These are phyloP conservation scores for Apis cerana DNA, from an alignment of 1,140 invertebrate genomes.

Conservation along the genomic window DNA sequence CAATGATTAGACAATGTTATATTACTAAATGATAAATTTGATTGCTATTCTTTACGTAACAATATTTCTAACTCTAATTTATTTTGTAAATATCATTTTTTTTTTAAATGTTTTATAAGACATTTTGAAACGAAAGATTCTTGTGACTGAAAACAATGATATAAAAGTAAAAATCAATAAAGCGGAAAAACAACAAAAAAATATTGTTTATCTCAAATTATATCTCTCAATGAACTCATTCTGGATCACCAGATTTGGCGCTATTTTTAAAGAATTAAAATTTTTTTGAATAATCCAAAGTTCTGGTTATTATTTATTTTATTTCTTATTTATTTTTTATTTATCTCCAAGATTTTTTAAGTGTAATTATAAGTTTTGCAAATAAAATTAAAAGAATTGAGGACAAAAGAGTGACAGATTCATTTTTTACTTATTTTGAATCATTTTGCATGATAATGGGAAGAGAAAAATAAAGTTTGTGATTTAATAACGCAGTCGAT, in stretches of 20 bases:
- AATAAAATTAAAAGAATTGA: not conserved
- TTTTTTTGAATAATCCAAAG: slow-evolving; percentile 70
- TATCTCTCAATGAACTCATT: slow-evolving; percentile 73
- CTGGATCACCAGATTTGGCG: slow-evolving; percentile 67
- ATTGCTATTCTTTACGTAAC: slow-evolving; percentile 65
- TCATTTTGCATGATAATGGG: too few species aligned
- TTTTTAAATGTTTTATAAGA: slow-evolving; percentile 66
- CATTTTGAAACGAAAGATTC: slow-evolving; percentile 52
- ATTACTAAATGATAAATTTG: slow-evolving; percentile 40
- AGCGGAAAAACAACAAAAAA: not conserved
- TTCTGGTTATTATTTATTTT: slow-evolving; percentile 68
- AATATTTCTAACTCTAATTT: slow-evolving; percentile 56
- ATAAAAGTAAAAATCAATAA: slow-evolving; percentile 57
- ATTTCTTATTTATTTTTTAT: slow-evolving; percentile 42
- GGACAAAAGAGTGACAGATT: too few species aligned
- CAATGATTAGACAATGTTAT: slow-evolving; percentile 48
- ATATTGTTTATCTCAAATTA: slow-evolving; percentile 69
- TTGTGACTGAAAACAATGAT: slow-evolving; percentile 44
- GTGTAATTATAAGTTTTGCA: not conserved
- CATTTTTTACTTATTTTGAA: too few species aligned
- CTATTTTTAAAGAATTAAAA: slow-evolving; percentile 69
- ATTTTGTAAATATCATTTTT: slow-evolving; percentile 67
- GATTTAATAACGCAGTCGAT: too few species aligned
- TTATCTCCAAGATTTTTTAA: not conserved
- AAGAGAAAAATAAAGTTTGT: too few species aligned